Percentiles rank a stretch among this genome's conserved stretches.
phyloP scores from a whole-genome alignment of 2,113 vertebrate genomes.

The Clarias batrachus region DNA sequence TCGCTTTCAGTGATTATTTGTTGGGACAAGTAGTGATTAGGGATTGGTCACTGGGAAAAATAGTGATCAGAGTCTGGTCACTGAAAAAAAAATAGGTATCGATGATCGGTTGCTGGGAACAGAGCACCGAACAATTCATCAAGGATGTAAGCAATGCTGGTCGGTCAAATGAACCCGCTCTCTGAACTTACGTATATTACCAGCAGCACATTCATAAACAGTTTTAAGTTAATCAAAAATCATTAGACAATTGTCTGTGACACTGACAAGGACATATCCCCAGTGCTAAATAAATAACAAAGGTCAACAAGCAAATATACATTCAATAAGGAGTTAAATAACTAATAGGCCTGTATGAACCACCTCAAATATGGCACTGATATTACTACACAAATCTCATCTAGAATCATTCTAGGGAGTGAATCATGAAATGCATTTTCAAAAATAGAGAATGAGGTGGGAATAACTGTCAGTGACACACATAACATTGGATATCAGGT shows the following conservation, averaged over 20 bases:
- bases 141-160: neutral
- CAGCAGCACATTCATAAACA: neutral
- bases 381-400: neutral
- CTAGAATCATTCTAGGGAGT: neutral
- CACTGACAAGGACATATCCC: neutral
- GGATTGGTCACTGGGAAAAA: neutral
- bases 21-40: neutral
- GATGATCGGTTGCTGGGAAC: too few relatives aligned
- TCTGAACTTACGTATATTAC: neutral
- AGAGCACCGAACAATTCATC: neutral
- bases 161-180: neutral
- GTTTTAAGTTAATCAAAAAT: neutral
- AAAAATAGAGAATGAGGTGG: slow-evolving; percentile 25
- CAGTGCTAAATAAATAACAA: neutral
- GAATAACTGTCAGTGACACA: neutral
- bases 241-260: neutral
- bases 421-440: neutral
- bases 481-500: neutral
- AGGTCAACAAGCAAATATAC: neutral
- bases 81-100: too few relatives aligned
- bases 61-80: too few relatives aligned
- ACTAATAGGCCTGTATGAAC: neutral
- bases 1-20: neutral
- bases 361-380: neutral
- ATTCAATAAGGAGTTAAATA: neutral